phyloP scores from a whole-genome alignment of 2,113 vertebrate species.

The Carassius gibelio region DNA sequence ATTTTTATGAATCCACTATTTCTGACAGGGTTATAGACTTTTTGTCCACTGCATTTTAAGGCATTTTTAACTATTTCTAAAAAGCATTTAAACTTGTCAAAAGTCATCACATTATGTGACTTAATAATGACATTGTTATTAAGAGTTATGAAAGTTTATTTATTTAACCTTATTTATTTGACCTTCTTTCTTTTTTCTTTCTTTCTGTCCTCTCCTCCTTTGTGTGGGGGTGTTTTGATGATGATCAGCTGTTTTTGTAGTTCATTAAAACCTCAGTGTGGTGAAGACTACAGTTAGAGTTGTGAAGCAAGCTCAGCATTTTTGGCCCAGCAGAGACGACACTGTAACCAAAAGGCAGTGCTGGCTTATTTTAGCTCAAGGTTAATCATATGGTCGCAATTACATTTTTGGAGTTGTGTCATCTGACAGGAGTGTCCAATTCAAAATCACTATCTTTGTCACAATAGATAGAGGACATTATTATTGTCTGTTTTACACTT shows the following conservation, averaged over 20 bases:
- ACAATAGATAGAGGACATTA: neutral
- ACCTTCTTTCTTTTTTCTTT: neutral
- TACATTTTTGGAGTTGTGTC: neutral
- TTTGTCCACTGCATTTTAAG: too few relatives aligned
- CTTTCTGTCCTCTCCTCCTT: neutral
- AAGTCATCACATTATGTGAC: neutral
- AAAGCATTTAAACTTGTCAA: too few relatives aligned
- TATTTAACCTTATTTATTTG: neutral
- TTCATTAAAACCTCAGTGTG: constrained; percentile 29
- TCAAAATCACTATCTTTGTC: neutral
- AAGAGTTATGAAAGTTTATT: neutral
- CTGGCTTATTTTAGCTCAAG: constrained; percentile 23
- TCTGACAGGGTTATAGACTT: too few relatives aligned
- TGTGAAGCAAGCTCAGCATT: constrained; percentile 25
- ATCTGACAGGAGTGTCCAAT: constrained; percentile 17
- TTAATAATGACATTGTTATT: neutral
- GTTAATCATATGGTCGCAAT: constrained; percentile 24
- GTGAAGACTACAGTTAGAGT: neutral
- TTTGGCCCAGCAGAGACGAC: constrained; percentile 1
- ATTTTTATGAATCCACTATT: too few relatives aligned
- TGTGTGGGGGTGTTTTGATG: constrained; percentile 23
- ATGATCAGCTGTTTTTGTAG: constrained; percentile 25
- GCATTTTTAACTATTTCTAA: too few relatives aligned
- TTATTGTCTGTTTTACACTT: neutral
- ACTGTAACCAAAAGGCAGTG: neutral